Conservation (phyloP, 2,888 invertebrate genomes). For the Trachelus tabidus region DNA sequence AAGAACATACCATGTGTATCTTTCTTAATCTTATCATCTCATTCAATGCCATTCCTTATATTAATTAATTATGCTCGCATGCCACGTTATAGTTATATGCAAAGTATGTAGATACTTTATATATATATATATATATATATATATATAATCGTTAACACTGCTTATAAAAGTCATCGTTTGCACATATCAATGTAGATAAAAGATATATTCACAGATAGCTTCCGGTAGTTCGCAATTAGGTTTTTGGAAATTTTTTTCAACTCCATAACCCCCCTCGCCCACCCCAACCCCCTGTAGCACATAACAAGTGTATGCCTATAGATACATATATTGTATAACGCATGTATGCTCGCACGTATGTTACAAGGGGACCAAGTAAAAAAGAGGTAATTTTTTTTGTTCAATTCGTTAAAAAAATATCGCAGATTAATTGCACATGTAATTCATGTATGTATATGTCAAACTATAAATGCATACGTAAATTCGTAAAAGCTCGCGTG, state of each 20-base stretch:
- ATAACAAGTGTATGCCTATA: neutral
- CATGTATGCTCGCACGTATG: neutral
- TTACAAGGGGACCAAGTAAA: neutral
- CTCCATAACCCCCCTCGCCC: too few relatives aligned
- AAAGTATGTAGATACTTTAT: neutral
- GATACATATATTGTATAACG: neutral
- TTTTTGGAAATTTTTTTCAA: neutral
- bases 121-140: neutral
- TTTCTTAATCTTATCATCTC: neutral
- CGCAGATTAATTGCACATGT: neutral
- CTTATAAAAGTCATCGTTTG: constrained; percentile 18
- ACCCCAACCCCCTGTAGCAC: neutral
- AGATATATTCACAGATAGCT: constrained; percentile 31
- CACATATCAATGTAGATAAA: constrained; percentile 20
- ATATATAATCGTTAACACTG: neutral
- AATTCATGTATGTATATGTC: neutral
- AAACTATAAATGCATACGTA: neutral
- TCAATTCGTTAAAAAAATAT: neutral
- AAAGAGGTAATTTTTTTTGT: neutral
- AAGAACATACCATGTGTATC: neutral
- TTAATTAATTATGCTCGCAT: neutral
- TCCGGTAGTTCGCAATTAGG: constrained; percentile 25
- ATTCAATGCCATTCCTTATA: neutral
- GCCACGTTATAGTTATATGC: neutral
- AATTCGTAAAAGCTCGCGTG: neutral